Evolutionary conservation across 30 jellyfish, hydroid and myxozoan genomes (phyloP).

Genomic region (Hydractinia symbiolongicarpus): DNA sequence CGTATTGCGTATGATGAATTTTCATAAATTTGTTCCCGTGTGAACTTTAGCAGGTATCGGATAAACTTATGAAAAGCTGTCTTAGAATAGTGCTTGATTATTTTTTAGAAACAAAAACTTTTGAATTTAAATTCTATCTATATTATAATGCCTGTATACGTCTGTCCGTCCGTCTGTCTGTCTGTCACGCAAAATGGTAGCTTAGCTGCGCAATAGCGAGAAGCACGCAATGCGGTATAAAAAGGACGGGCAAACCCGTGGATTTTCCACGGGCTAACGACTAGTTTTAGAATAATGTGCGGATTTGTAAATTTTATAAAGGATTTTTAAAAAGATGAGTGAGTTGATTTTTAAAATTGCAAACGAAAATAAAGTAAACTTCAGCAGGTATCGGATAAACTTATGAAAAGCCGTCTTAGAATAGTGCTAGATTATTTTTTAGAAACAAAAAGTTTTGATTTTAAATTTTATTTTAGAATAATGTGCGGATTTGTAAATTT

Average conservation of each 20-base stretch:
- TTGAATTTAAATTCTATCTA: background rate
- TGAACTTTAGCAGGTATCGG: background rate
- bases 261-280: no score
- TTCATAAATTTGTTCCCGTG: no score
- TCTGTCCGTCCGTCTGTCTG: no score
- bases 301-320: background rate
- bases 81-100: background rate
- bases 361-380: no score
- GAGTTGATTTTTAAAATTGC: no score
- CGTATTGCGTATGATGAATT: no score
- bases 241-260: no score
- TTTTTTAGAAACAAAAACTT: background rate
- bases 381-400: constrained; percentile 5
- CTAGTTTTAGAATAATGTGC: constrained; percentile 1
- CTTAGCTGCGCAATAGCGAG: no score
- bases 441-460: background rate
- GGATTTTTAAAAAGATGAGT: background rate
- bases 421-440: background rate
- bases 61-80: background rate
- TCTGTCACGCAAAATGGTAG: no score
- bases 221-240: no score
- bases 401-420: constrained; percentile 1
- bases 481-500: background rate
- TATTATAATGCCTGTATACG: no score
- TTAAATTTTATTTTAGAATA: background rate